These are phyloP conservation scores for Drosophila orena DNA, from an alignment of 1,140 invertebrate genomes.

Conservation along the genomic window DNA sequence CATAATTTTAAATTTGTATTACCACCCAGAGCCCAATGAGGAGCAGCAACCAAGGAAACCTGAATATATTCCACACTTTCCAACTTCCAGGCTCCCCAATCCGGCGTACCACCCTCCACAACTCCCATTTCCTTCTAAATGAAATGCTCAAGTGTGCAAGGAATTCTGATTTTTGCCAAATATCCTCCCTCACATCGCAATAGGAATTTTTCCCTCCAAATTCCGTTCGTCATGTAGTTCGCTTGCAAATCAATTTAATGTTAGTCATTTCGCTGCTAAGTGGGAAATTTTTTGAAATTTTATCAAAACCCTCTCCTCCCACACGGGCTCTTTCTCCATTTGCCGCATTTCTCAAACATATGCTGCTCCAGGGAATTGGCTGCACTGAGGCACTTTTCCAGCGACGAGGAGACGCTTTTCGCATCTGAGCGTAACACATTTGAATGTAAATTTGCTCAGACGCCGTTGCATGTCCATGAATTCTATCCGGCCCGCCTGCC, in stretches of 20 bases:
- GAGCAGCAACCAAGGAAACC: constrained; percentile 44
- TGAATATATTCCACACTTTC: constrained; percentile 69
- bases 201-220: constrained; percentile 21
- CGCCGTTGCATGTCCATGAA: constrained; percentile 83
- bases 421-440: constrained; percentile 83
- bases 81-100: constrained; percentile 57
- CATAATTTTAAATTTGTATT: constrained; percentile 85
- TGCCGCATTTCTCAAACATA: constrained; percentile 57
- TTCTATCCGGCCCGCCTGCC: constrained; percentile 60
- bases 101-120: neutral
- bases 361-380: constrained; percentile 80
- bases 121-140: constrained; percentile 72
- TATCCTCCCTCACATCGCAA: constrained; percentile 1
- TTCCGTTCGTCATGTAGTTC: constrained; percentile 80
- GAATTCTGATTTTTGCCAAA: constrained; percentile 84
- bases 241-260: constrained; percentile 85
- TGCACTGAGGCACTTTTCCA: constrained; percentile 68
- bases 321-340: constrained; percentile 1
- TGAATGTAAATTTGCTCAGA: constrained; percentile 80
- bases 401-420: constrained; percentile 46
- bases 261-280: constrained; percentile 82
- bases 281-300: constrained; percentile 84
- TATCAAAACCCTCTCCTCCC: constrained; percentile 77
- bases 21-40: constrained; percentile 78
- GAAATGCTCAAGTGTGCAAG: constrained; percentile 84